Evolutionary conservation across 2,888 invertebrate species (phyloP).

Genomic region (Sycophila texana): DNA sequence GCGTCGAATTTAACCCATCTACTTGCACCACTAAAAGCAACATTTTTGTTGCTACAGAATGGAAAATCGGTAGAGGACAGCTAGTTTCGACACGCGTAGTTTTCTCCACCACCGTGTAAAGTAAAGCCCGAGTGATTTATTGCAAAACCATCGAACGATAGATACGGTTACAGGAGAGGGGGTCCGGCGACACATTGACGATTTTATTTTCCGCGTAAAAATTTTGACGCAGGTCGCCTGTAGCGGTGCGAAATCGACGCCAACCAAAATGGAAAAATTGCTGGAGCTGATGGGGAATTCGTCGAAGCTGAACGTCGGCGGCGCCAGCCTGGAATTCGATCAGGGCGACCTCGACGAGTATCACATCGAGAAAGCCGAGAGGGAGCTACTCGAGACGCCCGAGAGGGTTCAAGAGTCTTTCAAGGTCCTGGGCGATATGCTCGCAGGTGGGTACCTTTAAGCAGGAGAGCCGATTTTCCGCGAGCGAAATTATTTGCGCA

Average conservation of each 20-base stretch:
- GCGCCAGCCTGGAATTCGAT: slow-evolving; percentile 76
- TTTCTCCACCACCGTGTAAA: background rate
- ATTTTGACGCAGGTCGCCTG: too few species aligned
- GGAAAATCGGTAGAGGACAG: too few species aligned
- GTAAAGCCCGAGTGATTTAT: background rate
- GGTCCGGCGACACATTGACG: background rate
- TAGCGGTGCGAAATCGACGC: background rate
- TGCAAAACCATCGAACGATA: background rate
- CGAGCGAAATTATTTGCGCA: background rate
- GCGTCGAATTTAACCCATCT: too few species aligned
- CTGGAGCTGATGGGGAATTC: slow-evolving; percentile 1
- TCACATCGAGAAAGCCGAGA: slow-evolving; percentile 80
- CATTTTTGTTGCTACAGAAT: too few species aligned
- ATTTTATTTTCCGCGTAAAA: too few species aligned
- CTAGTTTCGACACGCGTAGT: background rate
- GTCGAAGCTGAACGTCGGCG: slow-evolving; percentile 28
- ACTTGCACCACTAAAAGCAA: too few species aligned
- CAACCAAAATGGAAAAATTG: background rate
- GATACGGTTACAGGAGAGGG: background rate
- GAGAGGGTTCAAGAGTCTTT: slow-evolving; percentile 81
- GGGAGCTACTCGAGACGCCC: slow-evolving; percentile 84
- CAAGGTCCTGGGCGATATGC: slow-evolving; percentile 77
- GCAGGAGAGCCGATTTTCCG: background rate
- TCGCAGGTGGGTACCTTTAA: slow-evolving; percentile 68
- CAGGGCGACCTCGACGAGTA: slow-evolving; percentile 79